phyloP scores from a whole-genome alignment of 2,797 vertebrate species.

The Halcyon leucocephala region DNA sequence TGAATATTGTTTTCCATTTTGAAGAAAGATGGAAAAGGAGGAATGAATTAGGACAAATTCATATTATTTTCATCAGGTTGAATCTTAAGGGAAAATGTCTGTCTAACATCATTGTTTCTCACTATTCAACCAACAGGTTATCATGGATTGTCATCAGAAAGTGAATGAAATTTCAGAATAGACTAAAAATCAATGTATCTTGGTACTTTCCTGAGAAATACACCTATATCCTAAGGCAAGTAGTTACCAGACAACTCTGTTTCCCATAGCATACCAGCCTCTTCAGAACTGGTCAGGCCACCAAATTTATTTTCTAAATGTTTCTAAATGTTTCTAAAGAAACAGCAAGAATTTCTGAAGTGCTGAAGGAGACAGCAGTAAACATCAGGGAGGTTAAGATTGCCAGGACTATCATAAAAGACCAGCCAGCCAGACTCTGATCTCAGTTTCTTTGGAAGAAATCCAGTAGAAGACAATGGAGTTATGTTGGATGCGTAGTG shows the following conservation, averaged over 20 bases:
- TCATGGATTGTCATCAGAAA: background rate
- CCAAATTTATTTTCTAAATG: background rate
- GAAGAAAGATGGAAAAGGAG: background rate
- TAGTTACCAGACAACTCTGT: background rate
- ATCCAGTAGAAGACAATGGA: slow-evolving; percentile 35
- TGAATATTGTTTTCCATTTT: background rate
- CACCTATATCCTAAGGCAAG: background rate
- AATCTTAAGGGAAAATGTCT: background rate
- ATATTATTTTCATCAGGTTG: background rate
- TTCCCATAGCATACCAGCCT: background rate
- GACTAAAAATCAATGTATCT: background rate
- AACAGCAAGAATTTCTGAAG: background rate
- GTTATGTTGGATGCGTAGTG: background rate
- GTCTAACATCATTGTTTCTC: background rate
- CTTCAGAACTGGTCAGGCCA: background rate
- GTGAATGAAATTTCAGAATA: background rate
- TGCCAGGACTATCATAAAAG: slow-evolving; percentile 7
- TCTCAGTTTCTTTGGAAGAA: slow-evolving; percentile 29
- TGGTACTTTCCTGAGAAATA: background rate
- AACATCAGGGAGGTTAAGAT: background rate
- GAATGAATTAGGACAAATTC: background rate
- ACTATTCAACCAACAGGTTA: background rate
- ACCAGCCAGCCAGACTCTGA: slow-evolving; percentile 8
- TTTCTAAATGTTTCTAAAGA: background rate
- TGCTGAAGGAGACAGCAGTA: background rate